These are phyloP conservation scores for Sciaenops ocellatus DNA, from an alignment of 2,797 vertebrate species.

Conservation along the genomic window DNA sequence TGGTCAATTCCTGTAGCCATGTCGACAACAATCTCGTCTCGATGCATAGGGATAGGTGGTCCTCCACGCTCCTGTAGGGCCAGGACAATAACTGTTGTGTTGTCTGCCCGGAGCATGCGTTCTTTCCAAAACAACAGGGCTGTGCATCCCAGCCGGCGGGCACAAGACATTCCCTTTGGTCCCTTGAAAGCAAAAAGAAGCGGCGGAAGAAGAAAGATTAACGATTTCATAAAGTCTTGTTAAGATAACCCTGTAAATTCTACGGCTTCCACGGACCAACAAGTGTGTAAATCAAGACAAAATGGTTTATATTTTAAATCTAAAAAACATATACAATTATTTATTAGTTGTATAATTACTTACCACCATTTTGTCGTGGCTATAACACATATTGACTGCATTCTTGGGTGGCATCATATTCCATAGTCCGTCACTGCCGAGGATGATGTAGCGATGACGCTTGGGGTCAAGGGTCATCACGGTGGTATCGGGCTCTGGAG, in stretches of 20 bases:
- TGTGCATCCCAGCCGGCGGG: constrained; percentile 92
- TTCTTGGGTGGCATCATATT: constrained; percentile 98
- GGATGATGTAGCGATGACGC: constrained; percentile 94
- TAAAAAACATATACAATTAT: background rate
- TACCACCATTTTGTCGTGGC: constrained; percentile 95
- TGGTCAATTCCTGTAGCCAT: constrained; percentile 90
- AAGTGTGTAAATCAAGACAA: background rate
- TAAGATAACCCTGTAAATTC: background rate
- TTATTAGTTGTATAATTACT: constrained; percentile 46
- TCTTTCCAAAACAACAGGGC: constrained; percentile 96
- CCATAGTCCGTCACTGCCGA: constrained; percentile 98
- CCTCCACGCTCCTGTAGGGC: constrained; percentile 88
- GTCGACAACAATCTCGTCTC: constrained; percentile 94
- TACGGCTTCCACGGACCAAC: background rate
- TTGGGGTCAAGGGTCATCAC: constrained; percentile 95
- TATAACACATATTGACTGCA: constrained; percentile 95
- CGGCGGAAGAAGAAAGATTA: background rate
- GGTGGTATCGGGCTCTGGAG: constrained; percentile 96
- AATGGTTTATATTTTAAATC: background rate
- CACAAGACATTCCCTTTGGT: constrained; percentile 92
- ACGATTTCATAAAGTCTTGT: background rate
- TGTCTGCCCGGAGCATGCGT: constrained; percentile 97
- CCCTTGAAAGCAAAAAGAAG: constrained; percentile 80
- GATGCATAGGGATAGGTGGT: constrained; percentile 79
- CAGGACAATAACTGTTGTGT: constrained; percentile 96